Conservation (phyloP, 2,888 invertebrate species). For the Drosophila prolongata region DNA sequence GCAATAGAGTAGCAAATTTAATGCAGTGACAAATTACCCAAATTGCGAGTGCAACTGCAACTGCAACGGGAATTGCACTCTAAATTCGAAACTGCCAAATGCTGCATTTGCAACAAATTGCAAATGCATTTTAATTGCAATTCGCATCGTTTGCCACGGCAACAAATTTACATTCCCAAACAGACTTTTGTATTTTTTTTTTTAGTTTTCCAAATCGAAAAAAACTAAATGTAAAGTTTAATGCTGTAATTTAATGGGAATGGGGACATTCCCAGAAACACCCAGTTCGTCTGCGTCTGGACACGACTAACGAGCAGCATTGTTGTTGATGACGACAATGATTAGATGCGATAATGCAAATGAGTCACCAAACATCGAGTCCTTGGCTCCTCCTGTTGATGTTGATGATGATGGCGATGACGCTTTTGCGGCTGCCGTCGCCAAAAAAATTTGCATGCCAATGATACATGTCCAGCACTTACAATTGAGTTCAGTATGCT, state of each 20-base stretch:
- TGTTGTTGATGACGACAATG: conserved; percentile 78
- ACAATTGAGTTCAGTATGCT: conserved; percentile 9
- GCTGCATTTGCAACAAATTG: conserved; percentile 59
- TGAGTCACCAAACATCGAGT: conserved; percentile 52
- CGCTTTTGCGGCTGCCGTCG: conserved; percentile 11
- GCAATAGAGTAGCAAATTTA: conserved; percentile 49
- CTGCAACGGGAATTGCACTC: conserved; percentile 30
- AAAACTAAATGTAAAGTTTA: conserved; percentile 47
- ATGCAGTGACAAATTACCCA: conserved; percentile 60
- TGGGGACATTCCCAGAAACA: background rate
- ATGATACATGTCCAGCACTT: conserved; percentile 60
- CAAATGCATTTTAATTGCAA: conserved; percentile 72
- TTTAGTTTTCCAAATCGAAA: conserved; percentile 45
- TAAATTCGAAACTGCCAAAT: conserved; percentile 48
- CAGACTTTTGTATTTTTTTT: conserved; percentile 37
- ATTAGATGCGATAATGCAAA: conserved; percentile 82
- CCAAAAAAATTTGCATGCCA: conserved; percentile 66
- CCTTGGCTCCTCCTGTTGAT: conserved; percentile 37
- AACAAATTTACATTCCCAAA: conserved; percentile 60
- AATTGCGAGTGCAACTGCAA: conserved; percentile 55
- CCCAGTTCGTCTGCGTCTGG: conserved; percentile 11
- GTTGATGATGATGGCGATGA: conserved; percentile 7
- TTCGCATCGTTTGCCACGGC: conserved; percentile 45
- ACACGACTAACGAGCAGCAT: conserved; percentile 76
- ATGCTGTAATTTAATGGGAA: conserved; percentile 7